phyloP scores from a whole-genome alignment of 2,797 vertebrate genomes.

The Neostethus bicornis region DNA sequence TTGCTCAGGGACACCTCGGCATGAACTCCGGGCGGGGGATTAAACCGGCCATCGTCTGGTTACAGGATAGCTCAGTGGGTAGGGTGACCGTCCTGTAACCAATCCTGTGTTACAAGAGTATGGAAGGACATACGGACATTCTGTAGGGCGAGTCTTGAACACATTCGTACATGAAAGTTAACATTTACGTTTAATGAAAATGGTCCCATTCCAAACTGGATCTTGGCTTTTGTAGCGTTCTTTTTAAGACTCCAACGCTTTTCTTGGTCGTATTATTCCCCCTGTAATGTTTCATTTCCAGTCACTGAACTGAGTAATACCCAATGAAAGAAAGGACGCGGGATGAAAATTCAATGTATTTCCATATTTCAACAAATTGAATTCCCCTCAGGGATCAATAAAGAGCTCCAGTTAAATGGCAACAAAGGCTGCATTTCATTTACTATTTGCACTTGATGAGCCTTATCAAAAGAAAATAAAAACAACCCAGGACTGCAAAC shows the following conservation, averaged over 20 bases:
- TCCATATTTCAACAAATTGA: conserved; percentile 37
- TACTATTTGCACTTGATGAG: conserved; percentile 53
- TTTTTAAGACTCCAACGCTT: neutral
- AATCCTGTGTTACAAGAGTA: too few species aligned
- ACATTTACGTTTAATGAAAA: too few species aligned
- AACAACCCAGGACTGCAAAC: conserved; percentile 20
- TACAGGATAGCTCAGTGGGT: too few species aligned
- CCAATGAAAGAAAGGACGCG: conserved; percentile 18
- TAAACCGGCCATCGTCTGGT: too few species aligned
- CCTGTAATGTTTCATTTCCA: conserved; percentile 21
- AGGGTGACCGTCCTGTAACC: too few species aligned
- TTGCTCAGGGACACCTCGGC: too few species aligned
- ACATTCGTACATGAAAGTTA: too few species aligned
- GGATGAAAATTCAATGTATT: conserved; percentile 16
- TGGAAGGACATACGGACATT: too few species aligned
- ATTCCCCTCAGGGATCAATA: conserved; percentile 61
- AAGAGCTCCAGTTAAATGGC: conserved; percentile 43
- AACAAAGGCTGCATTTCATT: conserved; percentile 49
- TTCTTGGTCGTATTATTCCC: neutral
- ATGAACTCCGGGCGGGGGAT: too few species aligned
- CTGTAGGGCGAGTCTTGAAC: too few species aligned
- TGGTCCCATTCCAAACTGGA: too few species aligned
- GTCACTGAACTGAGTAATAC: conserved; percentile 35
- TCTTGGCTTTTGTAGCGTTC: neutral
- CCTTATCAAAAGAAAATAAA: conserved; percentile 18